phyloP scores from a whole-genome alignment of 2,797 vertebrate species.

The Cichlasoma orientale region DNA sequence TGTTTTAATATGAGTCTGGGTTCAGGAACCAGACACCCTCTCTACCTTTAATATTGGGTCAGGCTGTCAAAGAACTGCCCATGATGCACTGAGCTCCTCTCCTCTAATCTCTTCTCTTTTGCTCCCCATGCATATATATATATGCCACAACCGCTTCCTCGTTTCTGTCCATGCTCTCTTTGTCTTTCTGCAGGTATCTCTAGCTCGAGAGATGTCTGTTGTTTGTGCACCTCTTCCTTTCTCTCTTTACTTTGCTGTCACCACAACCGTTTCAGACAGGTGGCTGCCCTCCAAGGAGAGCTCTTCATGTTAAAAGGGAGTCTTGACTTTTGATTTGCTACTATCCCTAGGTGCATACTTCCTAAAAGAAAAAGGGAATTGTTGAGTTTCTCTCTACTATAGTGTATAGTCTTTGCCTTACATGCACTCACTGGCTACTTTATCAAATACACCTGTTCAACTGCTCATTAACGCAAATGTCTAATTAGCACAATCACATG shows the following conservation, averaged over 20 bases:
- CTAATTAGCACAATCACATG: neutral
- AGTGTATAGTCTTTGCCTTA: neutral
- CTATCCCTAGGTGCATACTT: neutral
- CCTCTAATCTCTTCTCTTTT: neutral
- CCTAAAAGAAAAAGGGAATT: neutral
- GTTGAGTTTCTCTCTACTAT: neutral
- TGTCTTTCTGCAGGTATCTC: neutral
- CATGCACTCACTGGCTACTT: neutral
- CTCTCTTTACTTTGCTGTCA: neutral
- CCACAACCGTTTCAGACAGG: neutral
- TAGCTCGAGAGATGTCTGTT: neutral
- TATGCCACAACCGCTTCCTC: neutral
- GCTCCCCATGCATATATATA: neutral
- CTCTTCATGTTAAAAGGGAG: neutral
- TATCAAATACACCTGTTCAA: neutral
- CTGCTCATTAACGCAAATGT: neutral
- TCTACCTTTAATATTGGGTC: neutral
- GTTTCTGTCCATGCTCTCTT: neutral
- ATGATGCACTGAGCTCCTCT: neutral
- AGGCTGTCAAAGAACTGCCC: neutral
- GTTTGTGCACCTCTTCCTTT: neutral
- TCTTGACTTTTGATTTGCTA: neutral
- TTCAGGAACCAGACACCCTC: neutral
- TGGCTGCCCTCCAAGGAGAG: neutral
- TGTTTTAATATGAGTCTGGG: neutral